A percentile compares a stretch with the other conserved stretches of the same genome.
Conservation (phyloP, 2,797 vertebrate species). For the Gymnodraco acuticeps region DNA sequence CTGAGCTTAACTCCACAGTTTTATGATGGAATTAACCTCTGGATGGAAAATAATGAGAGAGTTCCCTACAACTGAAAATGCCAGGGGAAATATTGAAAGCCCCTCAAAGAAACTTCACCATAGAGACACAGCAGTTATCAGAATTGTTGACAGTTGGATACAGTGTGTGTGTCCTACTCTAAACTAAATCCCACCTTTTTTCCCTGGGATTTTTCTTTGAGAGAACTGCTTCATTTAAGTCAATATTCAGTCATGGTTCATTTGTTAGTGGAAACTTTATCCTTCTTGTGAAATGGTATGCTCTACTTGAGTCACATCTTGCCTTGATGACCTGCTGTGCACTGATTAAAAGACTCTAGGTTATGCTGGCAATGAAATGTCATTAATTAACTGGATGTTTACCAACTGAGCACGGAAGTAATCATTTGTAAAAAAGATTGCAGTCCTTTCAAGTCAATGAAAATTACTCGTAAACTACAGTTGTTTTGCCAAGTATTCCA, state of each 20-base stretch:
- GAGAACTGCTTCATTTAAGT: not conserved
- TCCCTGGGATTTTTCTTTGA: not conserved
- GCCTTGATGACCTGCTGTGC: conserved; percentile 12
- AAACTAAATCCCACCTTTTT: no score
- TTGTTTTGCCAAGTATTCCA: not conserved
- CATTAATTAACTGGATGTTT: conserved; percentile 1
- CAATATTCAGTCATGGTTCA: not conserved
- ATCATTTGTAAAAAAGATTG: not conserved
- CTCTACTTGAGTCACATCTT: not conserved
- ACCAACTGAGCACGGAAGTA: not conserved
- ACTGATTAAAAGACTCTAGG: not conserved
- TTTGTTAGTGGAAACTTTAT: conserved; percentile 2
- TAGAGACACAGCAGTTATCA: no score
- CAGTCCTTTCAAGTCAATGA: not conserved
- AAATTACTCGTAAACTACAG: not conserved
- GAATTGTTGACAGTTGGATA: no score
- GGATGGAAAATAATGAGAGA: conserved; percentile 27
- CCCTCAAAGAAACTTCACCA: not conserved
- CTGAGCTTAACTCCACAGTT: conserved; percentile 35
- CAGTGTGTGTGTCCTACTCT: no score
- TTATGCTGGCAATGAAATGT: not conserved
- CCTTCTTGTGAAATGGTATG: not conserved
- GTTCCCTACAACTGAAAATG: not conserved
- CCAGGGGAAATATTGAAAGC: not conserved
- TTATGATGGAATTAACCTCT: conserved; percentile 43